Conservation (phyloP, 2,888 invertebrate genomes). For the Cerastis leucographa region DNA sequence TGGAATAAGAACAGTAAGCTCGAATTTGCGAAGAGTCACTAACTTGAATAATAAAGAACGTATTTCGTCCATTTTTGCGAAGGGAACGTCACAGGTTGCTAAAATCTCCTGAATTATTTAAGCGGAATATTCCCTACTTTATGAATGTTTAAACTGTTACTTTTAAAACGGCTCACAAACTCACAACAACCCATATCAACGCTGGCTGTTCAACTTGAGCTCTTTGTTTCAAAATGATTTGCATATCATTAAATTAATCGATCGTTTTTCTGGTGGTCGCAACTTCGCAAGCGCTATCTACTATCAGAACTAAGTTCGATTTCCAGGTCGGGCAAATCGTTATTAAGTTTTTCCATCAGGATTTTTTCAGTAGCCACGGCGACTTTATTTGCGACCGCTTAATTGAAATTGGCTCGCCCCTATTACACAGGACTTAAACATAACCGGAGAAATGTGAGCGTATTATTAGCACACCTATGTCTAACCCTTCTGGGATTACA, state of each 20-base stretch:
- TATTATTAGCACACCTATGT: no score
- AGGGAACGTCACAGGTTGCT: conserved; percentile 33
- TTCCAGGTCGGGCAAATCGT: no score
- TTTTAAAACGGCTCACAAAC: conserved; percentile 13
- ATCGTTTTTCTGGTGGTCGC: no score
- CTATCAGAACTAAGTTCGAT: no score
- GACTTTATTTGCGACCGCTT: no score
- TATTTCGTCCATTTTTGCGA: conserved; percentile 31
- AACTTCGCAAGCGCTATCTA: no score
- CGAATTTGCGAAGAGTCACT: conserved; percentile 23
- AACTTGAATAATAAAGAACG: conserved; percentile 47
- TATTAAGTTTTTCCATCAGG: no score
- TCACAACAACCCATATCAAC: not conserved
- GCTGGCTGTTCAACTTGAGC: not conserved
- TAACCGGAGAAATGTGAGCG: no score
- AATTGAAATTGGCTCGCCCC: no score
- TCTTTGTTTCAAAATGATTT: conserved; percentile 19
- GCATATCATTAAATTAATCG: conserved; percentile 1
- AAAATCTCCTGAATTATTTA: conserved; percentile 57
- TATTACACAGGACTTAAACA: no score
- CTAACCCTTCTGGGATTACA: no score
- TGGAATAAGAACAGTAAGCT: conserved; percentile 33
- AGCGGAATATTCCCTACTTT: conserved; percentile 31
- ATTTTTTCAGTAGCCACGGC: no score
- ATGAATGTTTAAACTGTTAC: conserved; percentile 52